Evolutionary conservation across 23 tunicate genomes (phyloP), one percentile per base, ranked within the genome.

Genomic region (Corella eumyota): DNA sequence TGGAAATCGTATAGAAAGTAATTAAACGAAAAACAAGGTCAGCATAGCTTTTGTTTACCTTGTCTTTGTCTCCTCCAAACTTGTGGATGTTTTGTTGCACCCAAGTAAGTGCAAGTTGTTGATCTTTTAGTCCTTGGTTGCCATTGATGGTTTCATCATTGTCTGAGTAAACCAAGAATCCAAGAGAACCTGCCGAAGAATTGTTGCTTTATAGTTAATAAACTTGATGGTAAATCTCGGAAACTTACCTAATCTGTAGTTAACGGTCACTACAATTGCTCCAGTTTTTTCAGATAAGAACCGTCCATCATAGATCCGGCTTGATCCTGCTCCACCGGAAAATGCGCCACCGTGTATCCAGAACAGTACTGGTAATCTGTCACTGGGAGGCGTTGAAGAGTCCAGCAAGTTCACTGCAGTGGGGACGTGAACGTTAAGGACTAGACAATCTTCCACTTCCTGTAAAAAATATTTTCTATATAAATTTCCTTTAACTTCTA

Each of bases 261-360:
- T 90, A n/a, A 82, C 44, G 15, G 73, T 61, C 20, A 90, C 84
- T 15, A 81, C 71, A 61, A 90, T 62, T 28, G 72, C 65, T 26
- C 75, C 61, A 4, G 83, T 75, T 34, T 48, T 36, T 27, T 75
- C 63, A 64, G 84, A 62, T 3, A 90, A 45, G 49, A 27, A 78
- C 40, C 98, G 52, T 30, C 91, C 98, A 60, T 90, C 98, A 49
- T 58, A 74, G 9, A 69, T 24, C 9, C 68, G 56, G 9, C 40
- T 32, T 7, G 77, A 65, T 40, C 69, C 81, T 9, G 81, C 50
- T 30, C 99, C 99, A 33, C 60, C 28, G 28, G 35, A 36, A 34
- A 72, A 65, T 19, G 81, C 77, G 2, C 99, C 99, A 20, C 99
- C 99, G 65, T 92, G 88, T 21, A 83, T 35, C 78, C 82, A 92